These are phyloP conservation scores for Hipparchia semele DNA, from an alignment of 2,888 invertebrate species.

Conservation along the genomic window DNA sequence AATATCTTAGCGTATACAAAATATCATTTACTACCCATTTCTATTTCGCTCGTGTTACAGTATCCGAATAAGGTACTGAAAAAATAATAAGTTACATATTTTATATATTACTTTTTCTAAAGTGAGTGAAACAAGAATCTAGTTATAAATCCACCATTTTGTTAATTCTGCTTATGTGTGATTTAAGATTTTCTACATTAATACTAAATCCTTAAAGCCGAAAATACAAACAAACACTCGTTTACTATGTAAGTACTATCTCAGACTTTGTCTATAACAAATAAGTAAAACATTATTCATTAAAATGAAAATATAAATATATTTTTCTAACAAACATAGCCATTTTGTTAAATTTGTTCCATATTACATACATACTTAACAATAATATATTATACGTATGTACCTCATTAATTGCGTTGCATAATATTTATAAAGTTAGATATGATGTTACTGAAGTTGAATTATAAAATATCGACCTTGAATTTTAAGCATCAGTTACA, in stretches of 20 bases:
- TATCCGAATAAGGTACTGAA: neutral
- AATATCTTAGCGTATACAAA: neutral
- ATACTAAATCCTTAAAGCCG: constrained; percentile 30
- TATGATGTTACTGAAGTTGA: neutral
- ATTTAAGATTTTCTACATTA: constrained; percentile 18
- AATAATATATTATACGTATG: neutral
- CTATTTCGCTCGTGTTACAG: neutral
- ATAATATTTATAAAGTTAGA: neutral
- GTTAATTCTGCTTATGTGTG: constrained; percentile 10
- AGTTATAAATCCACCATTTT: constrained; percentile 15
- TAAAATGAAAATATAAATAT: constrained; percentile 18
- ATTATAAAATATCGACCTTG: neutral
- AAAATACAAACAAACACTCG: constrained; percentile 26
- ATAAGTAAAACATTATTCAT: constrained; percentile 30
- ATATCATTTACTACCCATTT: constrained; percentile 11
- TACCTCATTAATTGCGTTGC: constrained; percentile 7
- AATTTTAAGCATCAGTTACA: neutral
- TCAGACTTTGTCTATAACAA: constrained; percentile 42
- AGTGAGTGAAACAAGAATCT: constrained; percentile 24
- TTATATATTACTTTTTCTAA: constrained; percentile 2
- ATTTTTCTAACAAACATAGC: constrained; percentile 24
- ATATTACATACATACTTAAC: neutral
- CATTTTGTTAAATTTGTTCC: constrained; percentile 12
- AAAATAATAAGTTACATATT: neutral
- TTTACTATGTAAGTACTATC: constrained; percentile 38